These are phyloP conservation scores for Meteorus colon DNA, from an alignment of 2,888 invertebrate species.

Conservation along the genomic window DNA sequence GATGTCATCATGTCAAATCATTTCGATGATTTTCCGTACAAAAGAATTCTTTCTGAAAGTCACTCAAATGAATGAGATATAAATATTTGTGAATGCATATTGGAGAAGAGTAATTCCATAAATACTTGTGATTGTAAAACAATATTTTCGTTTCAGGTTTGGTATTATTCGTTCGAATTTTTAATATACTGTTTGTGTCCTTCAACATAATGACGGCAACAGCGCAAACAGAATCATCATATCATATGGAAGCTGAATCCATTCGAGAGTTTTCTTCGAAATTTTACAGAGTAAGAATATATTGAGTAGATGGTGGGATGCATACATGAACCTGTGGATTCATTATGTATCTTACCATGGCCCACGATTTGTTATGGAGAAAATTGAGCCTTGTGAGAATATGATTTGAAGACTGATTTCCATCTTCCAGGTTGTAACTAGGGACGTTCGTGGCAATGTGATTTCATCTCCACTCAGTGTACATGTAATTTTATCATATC, in stretches of 20 bases:
- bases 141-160: background rate
- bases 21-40: too few species aligned
- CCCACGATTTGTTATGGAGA: too few species aligned
- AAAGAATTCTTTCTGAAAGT: too few species aligned
- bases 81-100: too few species aligned
- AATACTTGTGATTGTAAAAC: too few species aligned
- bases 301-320: background rate
- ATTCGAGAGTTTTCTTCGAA: constrained; percentile 45
- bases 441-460: constrained; percentile 53
- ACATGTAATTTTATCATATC: constrained; percentile 65
- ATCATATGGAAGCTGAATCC: constrained; percentile 33
- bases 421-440: constrained; percentile 15
- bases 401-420: background rate
- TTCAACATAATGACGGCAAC: constrained; percentile 34
- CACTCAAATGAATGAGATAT: too few species aligned
- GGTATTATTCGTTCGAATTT: background rate
- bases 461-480: constrained; percentile 67
- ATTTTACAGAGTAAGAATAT: constrained; percentile 43
- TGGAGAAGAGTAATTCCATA: too few species aligned
- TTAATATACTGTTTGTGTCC: background rate
- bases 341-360: too few species aligned
- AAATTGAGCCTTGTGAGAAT: too few species aligned
- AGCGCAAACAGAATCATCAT: constrained; percentile 1
- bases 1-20: too few species aligned
- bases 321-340: too few species aligned